Evolutionary conservation across 2,797 vertebrate genomes (phyloP).

Genomic region (Erpetoichthys calabaricus): DNA sequence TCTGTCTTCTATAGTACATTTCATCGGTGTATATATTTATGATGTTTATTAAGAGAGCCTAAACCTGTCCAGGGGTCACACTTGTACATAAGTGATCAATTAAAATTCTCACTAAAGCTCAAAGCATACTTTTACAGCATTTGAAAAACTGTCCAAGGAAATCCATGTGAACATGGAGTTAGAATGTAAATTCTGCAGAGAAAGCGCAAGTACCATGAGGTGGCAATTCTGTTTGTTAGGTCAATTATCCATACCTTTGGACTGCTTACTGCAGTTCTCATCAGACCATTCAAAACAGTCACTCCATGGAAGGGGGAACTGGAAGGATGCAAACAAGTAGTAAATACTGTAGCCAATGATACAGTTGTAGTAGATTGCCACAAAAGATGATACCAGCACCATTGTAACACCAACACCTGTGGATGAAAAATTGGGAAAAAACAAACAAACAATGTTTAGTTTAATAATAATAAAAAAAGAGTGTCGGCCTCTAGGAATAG

Average conservation of each 20-base stretch:
- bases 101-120: too few relatives aligned
- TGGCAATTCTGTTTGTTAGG: too few relatives aligned
- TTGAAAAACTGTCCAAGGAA: too few relatives aligned
- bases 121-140: too few relatives aligned
- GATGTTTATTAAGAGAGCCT: too few relatives aligned
- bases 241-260: conserved; percentile 39
- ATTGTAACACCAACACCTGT: conserved; percentile 79
- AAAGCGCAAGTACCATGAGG: neutral
- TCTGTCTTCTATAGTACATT: too few relatives aligned
- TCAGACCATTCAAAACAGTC: conserved; percentile 53
- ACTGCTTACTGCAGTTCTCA: conserved; percentile 48
- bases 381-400: conserved; percentile 63
- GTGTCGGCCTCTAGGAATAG: too few relatives aligned
- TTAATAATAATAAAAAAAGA: too few relatives aligned
- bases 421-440: conserved; percentile 17
- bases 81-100: too few relatives aligned
- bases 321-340: conserved; percentile 89
- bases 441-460: neutral
- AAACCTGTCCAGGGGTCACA: too few relatives aligned
- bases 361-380: conserved; percentile 80
- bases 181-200: neutral
- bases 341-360: conserved; percentile 83
- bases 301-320: conserved; percentile 71
- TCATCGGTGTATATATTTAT: too few relatives aligned
- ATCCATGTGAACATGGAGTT: too few relatives aligned